A percentile compares a stretch with the other conserved stretches of the same genome.
Evolutionary conservation across 2,797 vertebrate species (phyloP).

Genomic region (Sparidentex hasta): DNA sequence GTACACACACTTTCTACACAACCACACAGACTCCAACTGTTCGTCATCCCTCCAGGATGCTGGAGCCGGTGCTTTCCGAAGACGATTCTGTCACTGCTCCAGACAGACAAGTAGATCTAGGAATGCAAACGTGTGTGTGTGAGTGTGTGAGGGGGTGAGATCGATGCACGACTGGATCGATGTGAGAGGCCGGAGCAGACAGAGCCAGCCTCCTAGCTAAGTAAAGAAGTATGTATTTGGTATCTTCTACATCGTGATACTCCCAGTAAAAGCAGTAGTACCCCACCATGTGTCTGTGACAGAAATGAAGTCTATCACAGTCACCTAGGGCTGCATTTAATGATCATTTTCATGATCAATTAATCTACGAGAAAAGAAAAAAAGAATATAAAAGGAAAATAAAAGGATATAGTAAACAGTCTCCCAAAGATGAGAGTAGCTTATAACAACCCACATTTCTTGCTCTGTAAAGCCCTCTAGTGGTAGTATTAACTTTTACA

Average conservation of each 20-base stretch:
- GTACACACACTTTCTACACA: conserved; percentile 9
- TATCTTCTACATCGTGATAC: neutral
- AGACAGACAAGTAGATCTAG: conserved; percentile 25
- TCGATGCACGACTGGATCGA: conserved; percentile 56
- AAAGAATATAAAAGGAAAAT: too few species aligned
- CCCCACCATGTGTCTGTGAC: too few species aligned
- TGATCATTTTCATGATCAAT: too few species aligned
- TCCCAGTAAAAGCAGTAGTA: too few species aligned
- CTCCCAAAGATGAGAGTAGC: neutral
- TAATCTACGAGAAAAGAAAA: too few species aligned
- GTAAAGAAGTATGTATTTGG: neutral
- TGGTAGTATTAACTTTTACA: too few species aligned
- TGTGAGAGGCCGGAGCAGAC: conserved; percentile 18
- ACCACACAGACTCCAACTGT: neutral
- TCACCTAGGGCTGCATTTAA: too few species aligned
- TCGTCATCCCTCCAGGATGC: conserved; percentile 24
- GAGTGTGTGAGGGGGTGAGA: conserved; percentile 1
- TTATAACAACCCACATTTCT: too few species aligned
- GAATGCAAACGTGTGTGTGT: conserved; percentile 24
- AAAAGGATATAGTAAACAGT: too few species aligned
- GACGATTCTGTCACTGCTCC: conserved; percentile 34
- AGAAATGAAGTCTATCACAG: too few species aligned
- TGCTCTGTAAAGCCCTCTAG: too few species aligned
- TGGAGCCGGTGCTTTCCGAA: conserved; percentile 11
- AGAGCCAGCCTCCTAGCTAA: neutral